These are phyloP conservation scores for Euborellia annulipes DNA, from an alignment of 1,140 invertebrate species.

Conservation along the genomic window DNA sequence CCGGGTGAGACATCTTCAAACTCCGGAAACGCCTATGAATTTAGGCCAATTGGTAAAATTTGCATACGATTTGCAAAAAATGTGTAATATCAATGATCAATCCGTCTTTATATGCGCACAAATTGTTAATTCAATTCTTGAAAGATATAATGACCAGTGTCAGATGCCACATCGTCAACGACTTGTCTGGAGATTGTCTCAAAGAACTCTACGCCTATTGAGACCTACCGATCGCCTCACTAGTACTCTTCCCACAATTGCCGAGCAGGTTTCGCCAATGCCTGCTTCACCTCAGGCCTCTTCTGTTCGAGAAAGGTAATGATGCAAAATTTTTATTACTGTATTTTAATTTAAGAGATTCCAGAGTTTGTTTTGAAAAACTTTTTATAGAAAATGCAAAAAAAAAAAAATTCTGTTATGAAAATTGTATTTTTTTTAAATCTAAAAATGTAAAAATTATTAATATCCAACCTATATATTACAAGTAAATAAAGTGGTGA, in stretches of 20 bases:
- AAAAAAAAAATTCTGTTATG: background rate
- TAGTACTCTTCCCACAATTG: constrained; percentile 52
- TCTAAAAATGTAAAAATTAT: background rate
- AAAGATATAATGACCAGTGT: constrained; percentile 50
- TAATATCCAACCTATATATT: background rate
- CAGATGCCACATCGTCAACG: constrained; percentile 53
- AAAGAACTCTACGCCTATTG: constrained; percentile 34
- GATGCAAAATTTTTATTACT: constrained; percentile 31
- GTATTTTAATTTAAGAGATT: background rate
- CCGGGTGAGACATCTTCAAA: constrained; percentile 23
- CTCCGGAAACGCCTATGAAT: constrained; percentile 17
- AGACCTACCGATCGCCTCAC: constrained; percentile 57
- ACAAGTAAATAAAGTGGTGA: too few species aligned
- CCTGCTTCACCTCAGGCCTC: constrained; percentile 25
- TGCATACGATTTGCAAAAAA: constrained; percentile 37
- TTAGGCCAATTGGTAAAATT: constrained; percentile 37
- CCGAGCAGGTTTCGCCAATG: constrained; percentile 34
- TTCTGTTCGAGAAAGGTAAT: too few species aligned
- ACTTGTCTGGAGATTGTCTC: constrained; percentile 44
- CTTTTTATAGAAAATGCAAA: constrained; percentile 7
- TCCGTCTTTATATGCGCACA: constrained; percentile 40
- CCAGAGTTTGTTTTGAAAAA: background rate
- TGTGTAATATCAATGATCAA: constrained; percentile 45
- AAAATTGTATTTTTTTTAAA: background rate
- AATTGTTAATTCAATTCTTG: constrained; percentile 40